These are phyloP conservation scores for Triplophysa yarkandensis DNA, from an alignment of 2,797 vertebrate species.

Conservation along the genomic window DNA sequence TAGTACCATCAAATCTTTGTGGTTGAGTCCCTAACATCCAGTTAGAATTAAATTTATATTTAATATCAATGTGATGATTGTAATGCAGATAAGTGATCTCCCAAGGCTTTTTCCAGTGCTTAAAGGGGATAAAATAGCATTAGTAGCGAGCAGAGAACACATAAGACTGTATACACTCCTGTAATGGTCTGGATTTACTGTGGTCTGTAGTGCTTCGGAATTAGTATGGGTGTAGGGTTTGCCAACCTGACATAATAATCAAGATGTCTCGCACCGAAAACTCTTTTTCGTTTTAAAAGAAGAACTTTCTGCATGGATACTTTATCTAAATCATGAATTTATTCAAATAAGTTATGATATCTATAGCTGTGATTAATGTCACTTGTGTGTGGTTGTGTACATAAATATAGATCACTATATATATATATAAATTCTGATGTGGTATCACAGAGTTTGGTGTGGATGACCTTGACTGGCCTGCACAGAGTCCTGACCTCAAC, in stretches of 20 bases:
- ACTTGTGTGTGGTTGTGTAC: too few species aligned
- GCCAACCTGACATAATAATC: background rate
- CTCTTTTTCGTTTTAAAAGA: background rate
- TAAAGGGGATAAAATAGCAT: background rate
- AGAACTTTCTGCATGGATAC: background rate
- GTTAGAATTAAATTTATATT: conserved; percentile 25
- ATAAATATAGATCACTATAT: too few species aligned
- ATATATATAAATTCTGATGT: too few species aligned
- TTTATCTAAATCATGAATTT: background rate
- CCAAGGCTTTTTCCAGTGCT: background rate
- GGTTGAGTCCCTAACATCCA: conserved; percentile 14
- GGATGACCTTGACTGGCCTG: too few species aligned
- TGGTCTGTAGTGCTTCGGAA: background rate
- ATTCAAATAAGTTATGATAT: too few species aligned
- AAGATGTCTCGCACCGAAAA: background rate
- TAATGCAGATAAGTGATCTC: conserved; percentile 21
- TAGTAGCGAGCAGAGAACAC: conserved; percentile 13
- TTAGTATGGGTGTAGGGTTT: background rate
- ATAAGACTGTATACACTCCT: conserved; percentile 9
- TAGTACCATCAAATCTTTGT: background rate
- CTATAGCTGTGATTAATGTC: too few species aligned
- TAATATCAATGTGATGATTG: conserved; percentile 26
- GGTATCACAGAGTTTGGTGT: too few species aligned
- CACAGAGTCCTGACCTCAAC: too few species aligned
- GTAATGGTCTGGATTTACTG: conserved; percentile 24